Conservation (phyloP, 1,140 invertebrate genomes). For the Cydia amplana region DNA sequence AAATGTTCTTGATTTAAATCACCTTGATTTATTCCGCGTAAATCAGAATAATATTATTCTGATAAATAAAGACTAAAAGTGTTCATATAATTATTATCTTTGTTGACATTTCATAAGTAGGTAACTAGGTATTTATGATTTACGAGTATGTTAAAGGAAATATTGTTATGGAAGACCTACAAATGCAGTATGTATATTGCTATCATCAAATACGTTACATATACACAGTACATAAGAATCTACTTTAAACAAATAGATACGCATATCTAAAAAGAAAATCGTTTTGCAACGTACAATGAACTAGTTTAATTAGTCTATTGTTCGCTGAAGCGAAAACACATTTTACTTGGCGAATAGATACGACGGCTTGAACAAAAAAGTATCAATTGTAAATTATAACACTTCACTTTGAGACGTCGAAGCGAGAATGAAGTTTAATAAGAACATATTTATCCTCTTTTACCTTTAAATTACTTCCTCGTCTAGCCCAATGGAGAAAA, state of each 20-base stretch:
- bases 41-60: background rate
- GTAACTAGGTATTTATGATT: too few relatives aligned
- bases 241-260: constrained; percentile 2
- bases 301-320: constrained; percentile 70
- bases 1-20: background rate
- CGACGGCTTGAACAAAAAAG: constrained; percentile 9
- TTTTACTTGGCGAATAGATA: constrained; percentile 28
- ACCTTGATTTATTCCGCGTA: background rate
- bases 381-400: constrained; percentile 25
- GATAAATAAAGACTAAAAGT: too few relatives aligned
- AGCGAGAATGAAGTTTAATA: background rate
- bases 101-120: too few relatives aligned
- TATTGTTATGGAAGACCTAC: too few relatives aligned
- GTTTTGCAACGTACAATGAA: constrained; percentile 61
- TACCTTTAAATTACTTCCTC: background rate
- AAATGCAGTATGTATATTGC: too few relatives aligned
- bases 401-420: background rate
- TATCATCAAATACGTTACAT: background rate
- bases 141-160: too few relatives aligned
- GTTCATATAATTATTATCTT: too few relatives aligned
- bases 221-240: background rate
- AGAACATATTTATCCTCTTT: background rate
- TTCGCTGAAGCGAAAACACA: constrained; percentile 39
- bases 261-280: constrained; percentile 16
- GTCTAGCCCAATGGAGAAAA: too few relatives aligned